Evolutionary conservation across 2,888 invertebrate genomes (phyloP), one percentile per base, ranked within the genome.

Genomic region (Erannis defoliaria): DNA sequence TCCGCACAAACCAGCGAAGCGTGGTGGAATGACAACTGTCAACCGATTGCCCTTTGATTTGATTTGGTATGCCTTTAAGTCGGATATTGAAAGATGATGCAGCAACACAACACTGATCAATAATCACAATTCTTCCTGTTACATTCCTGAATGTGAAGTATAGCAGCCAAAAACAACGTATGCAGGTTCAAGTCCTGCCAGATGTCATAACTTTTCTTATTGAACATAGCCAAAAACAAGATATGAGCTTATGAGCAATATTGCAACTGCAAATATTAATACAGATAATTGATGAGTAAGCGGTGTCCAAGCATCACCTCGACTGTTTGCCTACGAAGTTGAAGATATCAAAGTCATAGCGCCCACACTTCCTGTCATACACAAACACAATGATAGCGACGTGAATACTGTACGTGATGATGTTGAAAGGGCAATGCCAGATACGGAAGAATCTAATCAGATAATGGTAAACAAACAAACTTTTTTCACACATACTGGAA

Each of bases 361-460:
- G 64, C 67, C 63, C 57, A 58, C 77, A 82, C 79, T 85, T 90
- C 89, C 89, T 82, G 89, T 80, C 75, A 77, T 75, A 74, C 71
- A 69, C 63, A 73, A 61, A 63, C 49, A 63, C 71, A 77, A 73
- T 72, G 87, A 90, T 89, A 89, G 88, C 77, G 76, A 66, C 74
- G 74, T 78, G 76, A 80, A 80, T 70, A 51, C 45, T 35, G 69
- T 68, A 61, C 67, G 65, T 73, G 72, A 77, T 78, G 72, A 74
- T 71, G 72, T 74, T 75, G 70, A 74, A 83, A 87, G 90, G 90
- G 87, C 90, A 90, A 86, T 88, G 90, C 76, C 90, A 90, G 91
- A 90, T 91, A 90, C 67, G 74, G 74, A 74, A 76, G 64, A 66
- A 77, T 81, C 74, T 84, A 82, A 85, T 85, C 85, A 76, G 82